Evolutionary conservation across 2,113 vertebrate genomes (phyloP).

Genomic region (Chionodraco myersi): DNA sequence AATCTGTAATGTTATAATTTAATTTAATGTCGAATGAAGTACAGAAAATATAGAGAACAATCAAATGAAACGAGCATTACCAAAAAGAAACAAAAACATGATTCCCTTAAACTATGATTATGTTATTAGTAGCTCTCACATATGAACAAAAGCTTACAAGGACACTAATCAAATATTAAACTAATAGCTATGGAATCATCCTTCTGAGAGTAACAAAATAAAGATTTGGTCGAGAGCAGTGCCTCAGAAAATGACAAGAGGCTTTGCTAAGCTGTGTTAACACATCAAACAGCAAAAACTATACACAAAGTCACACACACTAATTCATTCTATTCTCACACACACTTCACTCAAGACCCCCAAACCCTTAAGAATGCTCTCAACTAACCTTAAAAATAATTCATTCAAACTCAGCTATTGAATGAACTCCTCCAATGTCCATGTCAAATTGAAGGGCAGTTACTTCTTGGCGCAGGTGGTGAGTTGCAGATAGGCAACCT

Average conservation of each 20-base stretch:
- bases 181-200: conserved; percentile 75
- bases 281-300: conserved; percentile 65
- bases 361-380: conserved; percentile 29
- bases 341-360: conserved; percentile 10
- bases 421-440: conserved; percentile 6
- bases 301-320: conserved; percentile 28
- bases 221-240: conserved; percentile 84
- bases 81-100: conserved; percentile 84
- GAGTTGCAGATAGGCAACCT: background rate
- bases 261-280: conserved; percentile 61
- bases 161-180: conserved; percentile 80
- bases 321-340: conserved; percentile 12
- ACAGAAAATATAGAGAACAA: conserved; percentile 94
- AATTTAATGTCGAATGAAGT: conserved; percentile 92
- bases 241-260: conserved; percentile 68
- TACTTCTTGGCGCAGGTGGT: background rate
- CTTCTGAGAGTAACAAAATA: conserved; percentile 84
- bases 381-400: background rate
- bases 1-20: conserved; percentile 79
- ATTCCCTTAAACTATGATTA: conserved; percentile 83
- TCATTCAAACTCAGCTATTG: conserved; percentile 25
- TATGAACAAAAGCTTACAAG: conserved; percentile 84
- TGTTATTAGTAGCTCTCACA: conserved; percentile 84
- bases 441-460: conserved; percentile 8
- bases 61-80: conserved; percentile 83